Conservation (phyloP, 1,140 invertebrate species). For the Aradophagus sp. region DNA sequence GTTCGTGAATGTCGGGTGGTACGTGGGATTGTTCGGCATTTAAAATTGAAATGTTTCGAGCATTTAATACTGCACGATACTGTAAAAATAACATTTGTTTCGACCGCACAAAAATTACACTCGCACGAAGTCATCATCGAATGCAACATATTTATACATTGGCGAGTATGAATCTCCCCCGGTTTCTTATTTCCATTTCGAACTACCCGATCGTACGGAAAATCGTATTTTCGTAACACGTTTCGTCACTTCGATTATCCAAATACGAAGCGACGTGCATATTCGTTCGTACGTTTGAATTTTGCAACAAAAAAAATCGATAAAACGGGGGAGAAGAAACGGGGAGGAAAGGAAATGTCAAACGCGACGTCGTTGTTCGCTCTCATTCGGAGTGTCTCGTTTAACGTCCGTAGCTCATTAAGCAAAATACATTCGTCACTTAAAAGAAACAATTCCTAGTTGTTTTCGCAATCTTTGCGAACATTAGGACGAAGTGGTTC, state of each 20-base stretch:
- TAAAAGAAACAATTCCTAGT: no score
- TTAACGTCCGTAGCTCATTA: conserved; percentile 5
- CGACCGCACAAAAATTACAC: background rate
- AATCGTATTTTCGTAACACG: conserved; percentile 2
- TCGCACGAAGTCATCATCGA: conserved; percentile 19
- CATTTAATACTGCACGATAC: conserved; percentile 30
- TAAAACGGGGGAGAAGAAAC: no score
- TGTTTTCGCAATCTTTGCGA: conserved; percentile 37
- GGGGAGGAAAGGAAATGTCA: no score
- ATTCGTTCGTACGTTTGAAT: conserved; percentile 9
- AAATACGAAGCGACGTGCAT: conserved; percentile 9
- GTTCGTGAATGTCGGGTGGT: conserved; percentile 27
- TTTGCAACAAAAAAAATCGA: background rate
- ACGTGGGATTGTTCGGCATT: conserved; percentile 22
- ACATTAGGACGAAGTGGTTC: conserved; percentile 36
- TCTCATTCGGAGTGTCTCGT: background rate
- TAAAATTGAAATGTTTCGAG: conserved; percentile 38
- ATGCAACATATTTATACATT: conserved; percentile 4
- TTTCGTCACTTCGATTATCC: conserved; percentile 7
- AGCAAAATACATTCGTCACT: conserved; percentile 6
- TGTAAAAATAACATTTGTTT: conserved; percentile 31
- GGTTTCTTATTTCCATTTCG: no score
- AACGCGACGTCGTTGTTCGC: conserved; percentile 8
- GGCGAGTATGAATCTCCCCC: background rate
- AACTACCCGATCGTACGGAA: conserved; percentile 1